phyloP scores from a whole-genome alignment of 2,888 invertebrate genomes.

The Aphidoletes aphidimyza region DNA sequence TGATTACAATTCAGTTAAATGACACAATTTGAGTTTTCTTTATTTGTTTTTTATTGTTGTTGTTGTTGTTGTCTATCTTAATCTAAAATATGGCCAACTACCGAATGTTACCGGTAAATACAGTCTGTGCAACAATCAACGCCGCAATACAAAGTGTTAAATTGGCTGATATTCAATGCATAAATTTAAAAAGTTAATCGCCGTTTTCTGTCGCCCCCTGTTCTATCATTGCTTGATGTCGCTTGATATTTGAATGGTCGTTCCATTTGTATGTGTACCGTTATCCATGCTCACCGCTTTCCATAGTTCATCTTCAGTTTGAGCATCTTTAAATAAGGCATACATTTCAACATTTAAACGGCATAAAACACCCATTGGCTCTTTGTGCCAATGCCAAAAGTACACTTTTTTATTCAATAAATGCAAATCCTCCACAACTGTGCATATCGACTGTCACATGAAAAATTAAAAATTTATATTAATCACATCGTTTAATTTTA shows the following conservation, averaged over 20 bases:
- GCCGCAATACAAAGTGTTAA: no score
- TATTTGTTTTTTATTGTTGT: no score
- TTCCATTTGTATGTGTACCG: neutral
- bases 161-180: no score
- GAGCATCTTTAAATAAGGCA: conserved; percentile 46
- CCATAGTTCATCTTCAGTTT: conserved; percentile 25
- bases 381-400: conserved; percentile 68
- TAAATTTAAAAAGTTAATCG: neutral
- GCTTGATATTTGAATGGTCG: neutral
- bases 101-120: no score
- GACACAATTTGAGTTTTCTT: no score
- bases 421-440: conserved; percentile 69
- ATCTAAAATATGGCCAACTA: no score
- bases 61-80: no score
- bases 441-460: conserved; percentile 58
- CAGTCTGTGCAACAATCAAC: no score
- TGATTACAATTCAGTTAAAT: no score
- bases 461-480: no score
- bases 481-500: no score
- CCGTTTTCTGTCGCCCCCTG: no score
- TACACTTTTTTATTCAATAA: conserved; percentile 67
- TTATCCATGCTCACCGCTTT: neutral
- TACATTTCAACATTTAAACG: conserved; percentile 59
- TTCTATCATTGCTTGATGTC: neutral
- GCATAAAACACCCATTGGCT: conserved; percentile 62